Evolutionary conservation across 2,888 invertebrate genomes (phyloP).

Genomic region (Acanthosepion pharaonis): DNA sequence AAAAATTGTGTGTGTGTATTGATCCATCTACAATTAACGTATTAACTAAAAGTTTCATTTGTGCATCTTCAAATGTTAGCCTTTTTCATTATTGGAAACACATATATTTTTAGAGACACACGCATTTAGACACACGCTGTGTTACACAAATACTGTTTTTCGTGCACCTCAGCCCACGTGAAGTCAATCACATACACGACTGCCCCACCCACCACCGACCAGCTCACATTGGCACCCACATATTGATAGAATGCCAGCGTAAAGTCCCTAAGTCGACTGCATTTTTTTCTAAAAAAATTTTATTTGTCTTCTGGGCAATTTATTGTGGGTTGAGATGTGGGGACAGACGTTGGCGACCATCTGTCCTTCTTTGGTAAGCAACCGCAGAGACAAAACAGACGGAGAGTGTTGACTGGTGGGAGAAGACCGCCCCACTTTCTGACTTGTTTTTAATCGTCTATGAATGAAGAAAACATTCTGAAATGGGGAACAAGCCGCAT

Average conservation of each 20-base stretch:
- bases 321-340: neutral
- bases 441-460: neutral
- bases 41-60: too few relatives aligned
- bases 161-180: neutral
- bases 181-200: neutral
- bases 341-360: neutral
- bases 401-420: neutral
- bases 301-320: neutral
- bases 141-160: too few relatives aligned
- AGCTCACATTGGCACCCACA: neutral
- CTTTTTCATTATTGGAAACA: too few relatives aligned
- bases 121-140: too few relatives aligned
- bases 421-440: neutral
- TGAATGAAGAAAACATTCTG: too few relatives aligned
- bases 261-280: too few relatives aligned
- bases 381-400: too few relatives aligned
- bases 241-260: neutral
- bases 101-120: too few relatives aligned
- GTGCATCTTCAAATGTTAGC: neutral
- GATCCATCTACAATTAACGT: neutral
- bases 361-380: neutral
- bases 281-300: neutral
- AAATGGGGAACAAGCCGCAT: too few relatives aligned
- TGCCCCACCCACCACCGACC: too few relatives aligned
- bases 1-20: neutral